Evolutionary conservation across 2,888 invertebrate species (phyloP).

Genomic region (Phania funesta): DNA sequence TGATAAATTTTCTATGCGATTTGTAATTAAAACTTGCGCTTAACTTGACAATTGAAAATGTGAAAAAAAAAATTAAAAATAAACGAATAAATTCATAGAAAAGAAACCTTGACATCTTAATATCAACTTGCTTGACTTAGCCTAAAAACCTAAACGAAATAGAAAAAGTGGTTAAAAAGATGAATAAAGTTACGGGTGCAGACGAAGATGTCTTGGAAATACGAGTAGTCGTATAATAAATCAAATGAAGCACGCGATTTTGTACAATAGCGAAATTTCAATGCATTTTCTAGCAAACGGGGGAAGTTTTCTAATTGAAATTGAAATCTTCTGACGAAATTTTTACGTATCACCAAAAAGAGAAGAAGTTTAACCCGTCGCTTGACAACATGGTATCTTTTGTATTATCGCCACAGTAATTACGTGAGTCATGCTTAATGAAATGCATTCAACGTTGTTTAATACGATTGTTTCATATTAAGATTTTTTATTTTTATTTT

Average conservation of each 20-base stretch:
- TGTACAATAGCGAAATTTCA: not conserved
- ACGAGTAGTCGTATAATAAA: no score
- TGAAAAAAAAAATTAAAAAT: not conserved
- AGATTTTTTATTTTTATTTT: no score
- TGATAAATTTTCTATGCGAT: not conserved
- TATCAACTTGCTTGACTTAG: not conserved
- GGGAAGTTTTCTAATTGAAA: not conserved
- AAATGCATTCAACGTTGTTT: no score
- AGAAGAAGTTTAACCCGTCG: no score
- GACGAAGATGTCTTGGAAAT: not conserved
- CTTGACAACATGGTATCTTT: no score
- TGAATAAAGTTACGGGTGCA: not conserved
- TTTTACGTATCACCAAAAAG: no score
- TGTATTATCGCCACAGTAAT: no score
- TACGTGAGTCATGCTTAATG: no score
- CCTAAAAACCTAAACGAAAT: not conserved
- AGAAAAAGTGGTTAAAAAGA: not conserved
- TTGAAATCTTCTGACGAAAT: not conserved
- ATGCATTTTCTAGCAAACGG: not conserved
- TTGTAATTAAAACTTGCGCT: conserved; percentile 58
- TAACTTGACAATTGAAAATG: conserved; percentile 45
- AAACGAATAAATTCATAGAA: conserved; percentile 19
- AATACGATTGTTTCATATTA: no score
- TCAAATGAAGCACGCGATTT: not conserved
- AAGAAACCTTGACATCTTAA: conserved; percentile 44